Base-by-base conservation (phyloP, 2,888 invertebrate species). In the Sarcophaga rosellei region DNA sequence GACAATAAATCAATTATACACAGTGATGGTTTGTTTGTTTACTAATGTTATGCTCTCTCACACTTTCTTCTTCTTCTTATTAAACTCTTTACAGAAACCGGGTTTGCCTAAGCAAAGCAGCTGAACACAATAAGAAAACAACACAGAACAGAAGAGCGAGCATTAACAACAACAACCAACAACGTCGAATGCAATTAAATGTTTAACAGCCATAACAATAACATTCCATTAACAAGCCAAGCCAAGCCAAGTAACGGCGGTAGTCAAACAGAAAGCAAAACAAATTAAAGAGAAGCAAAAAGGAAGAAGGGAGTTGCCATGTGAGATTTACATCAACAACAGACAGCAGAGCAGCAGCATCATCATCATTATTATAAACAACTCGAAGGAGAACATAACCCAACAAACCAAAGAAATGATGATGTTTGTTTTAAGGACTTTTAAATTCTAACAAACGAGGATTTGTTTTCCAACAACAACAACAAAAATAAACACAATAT, bases 351-450 rank as follows among this genome's bases (percentile, higher is more conserved):
- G 44, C 35, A 35, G 8, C 35, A 35, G 35, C 35, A 35, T 35
- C 35, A 35, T 35, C 10, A 35, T 35, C 35, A 35, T 35, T 8
- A 35, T 35, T 35, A 35, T 35, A 35, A 35, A 35, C 35, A 35
- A 35, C 8, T 35, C 10, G 35, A 0, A 35, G 35, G 35, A 35
- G 8, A 35, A 35, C 35, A 35, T 35, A 12, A 35, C 35, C 20
- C n/a, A 62, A 57, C 63, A 53, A 78, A 68, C 21, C 15, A 35
- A 65, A 66, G 8, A 62, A 66, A 53, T 65, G 73, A 53, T 65
- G 73, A 86, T 86, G 86, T 84, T 81, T 61, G 65, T 69, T 53
- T 44, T 65, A 45, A 59, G 74, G 20, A 21, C 65, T 35, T 44
- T 86, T 47, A 79, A 11, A 45, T 25, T 79, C 25, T 81, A 79